These are phyloP conservation scores for Alces alces DNA, from an alignment of 2,113 vertebrate genomes.

Conservation along the genomic window DNA sequence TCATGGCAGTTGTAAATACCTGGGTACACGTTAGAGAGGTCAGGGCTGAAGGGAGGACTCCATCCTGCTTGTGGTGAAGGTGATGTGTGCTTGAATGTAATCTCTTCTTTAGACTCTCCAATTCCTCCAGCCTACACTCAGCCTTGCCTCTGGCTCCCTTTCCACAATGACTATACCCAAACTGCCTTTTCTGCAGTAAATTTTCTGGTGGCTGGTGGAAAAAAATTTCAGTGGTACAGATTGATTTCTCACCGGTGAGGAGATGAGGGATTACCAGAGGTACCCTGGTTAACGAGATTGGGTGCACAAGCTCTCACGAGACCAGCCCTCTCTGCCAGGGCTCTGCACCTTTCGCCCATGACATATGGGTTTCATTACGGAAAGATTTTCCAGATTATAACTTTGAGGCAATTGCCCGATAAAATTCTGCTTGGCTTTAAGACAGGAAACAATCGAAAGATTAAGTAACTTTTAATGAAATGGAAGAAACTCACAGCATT, in stretches of 20 bases:
- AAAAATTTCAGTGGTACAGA: constrained; percentile 83
- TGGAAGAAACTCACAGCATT: constrained; percentile 78
- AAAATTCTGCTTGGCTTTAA: constrained; percentile 82
- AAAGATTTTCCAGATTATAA: constrained; percentile 84
- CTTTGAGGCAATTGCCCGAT: constrained; percentile 81
- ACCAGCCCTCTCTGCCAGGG: constrained; percentile 83
- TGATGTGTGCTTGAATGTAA: constrained; percentile 77
- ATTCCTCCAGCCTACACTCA: constrained; percentile 79
- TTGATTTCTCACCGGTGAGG: constrained; percentile 84
- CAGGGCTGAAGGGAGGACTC: constrained; percentile 62
- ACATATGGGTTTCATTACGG: constrained; percentile 86
- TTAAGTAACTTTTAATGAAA: constrained; percentile 84
- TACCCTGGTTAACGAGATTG: constrained; percentile 84
- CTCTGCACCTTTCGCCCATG: constrained; percentile 81
- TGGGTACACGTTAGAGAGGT: constrained; percentile 50
- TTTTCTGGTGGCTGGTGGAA: constrained; percentile 81
- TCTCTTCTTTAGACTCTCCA: constrained; percentile 77
- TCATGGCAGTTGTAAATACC: constrained; percentile 57
- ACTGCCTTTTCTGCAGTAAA: constrained; percentile 80
- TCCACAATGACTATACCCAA: constrained; percentile 78
- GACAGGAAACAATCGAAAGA: constrained; percentile 80
- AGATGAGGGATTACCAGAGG: constrained; percentile 85
- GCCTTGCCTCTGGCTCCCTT: constrained; percentile 75
- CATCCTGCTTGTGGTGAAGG: constrained; percentile 61
- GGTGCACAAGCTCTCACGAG: constrained; percentile 80